Evolutionary conservation across 2,888 invertebrate species (phyloP).

Genomic region (Watsonalla cultraria): DNA sequence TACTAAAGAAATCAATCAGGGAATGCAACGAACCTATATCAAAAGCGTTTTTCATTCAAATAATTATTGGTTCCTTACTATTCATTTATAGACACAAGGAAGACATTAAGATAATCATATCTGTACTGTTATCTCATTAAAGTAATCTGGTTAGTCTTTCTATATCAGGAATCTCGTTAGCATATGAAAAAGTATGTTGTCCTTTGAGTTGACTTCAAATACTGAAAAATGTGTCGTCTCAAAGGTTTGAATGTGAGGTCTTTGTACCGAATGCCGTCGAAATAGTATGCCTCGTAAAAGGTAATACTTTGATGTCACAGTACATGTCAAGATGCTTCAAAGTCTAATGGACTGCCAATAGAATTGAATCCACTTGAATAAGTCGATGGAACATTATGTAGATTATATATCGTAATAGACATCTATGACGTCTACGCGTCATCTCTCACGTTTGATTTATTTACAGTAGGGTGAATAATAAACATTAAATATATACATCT

Average conservation of each 20-base stretch:
- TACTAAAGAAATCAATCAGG: no score
- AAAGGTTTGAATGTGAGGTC: slow-evolving; percentile 19
- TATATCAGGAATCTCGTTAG: slow-evolving; percentile 1
- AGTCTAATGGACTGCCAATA: background rate
- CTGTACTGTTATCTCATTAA: background rate
- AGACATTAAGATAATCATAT: no score
- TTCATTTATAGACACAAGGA: no score
- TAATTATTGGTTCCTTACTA: no score
- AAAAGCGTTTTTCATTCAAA: no score
- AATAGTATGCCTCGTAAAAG: slow-evolving; percentile 31
- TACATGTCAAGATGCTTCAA: background rate
- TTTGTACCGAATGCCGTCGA: slow-evolving; percentile 23
- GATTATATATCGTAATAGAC: no score
- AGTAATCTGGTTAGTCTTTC: background rate
- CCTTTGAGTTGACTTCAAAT: slow-evolving; percentile 17
- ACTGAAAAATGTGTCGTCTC: slow-evolving; percentile 28
- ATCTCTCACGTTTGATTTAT: no score
- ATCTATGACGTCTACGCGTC: no score
- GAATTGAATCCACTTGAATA: no score
- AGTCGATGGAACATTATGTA: no score
- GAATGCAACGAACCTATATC: slow-evolving; percentile 3
- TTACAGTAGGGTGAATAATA: no score
- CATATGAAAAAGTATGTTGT: slow-evolving; percentile 14
- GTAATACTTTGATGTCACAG: slow-evolving; percentile 15
- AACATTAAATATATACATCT: no score